Evolutionary conservation across 37 sponge, comb jelly and placozoan genomes (phyloP).

Genomic region (Hormiphora californensis): DNA sequence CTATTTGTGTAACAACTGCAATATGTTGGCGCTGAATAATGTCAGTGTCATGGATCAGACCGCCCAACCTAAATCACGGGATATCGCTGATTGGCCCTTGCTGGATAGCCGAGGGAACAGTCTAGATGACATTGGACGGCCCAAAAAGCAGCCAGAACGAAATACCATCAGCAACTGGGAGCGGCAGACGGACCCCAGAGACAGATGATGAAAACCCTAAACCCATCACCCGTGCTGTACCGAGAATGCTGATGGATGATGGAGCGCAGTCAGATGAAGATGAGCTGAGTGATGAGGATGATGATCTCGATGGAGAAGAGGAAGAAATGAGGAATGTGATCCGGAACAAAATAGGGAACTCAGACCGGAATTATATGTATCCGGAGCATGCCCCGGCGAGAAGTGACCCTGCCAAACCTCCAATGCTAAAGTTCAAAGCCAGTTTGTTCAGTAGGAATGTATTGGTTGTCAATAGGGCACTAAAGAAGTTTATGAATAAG

Average conservation of each 20-base stretch:
- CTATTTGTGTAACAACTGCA: background rate
- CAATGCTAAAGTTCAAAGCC: constrained; percentile 44
- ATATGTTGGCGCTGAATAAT: background rate
- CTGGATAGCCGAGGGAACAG: constrained; percentile 26
- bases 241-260: no score
- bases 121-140: background rate
- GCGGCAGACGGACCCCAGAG: background rate
- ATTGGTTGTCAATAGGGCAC: constrained; percentile 11
- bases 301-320: constrained; percentile 13
- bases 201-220: background rate
- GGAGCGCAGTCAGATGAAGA: no score
- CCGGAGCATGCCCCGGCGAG: background rate
- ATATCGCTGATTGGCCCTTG: background rate
- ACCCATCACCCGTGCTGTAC: no score
- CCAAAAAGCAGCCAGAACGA: background rate
- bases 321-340: constrained; percentile 28
- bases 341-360: constrained; percentile 1
- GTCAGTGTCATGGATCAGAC: background rate
- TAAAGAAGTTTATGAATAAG: constrained; percentile 36
- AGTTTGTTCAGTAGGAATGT: constrained; percentile 39
- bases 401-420: background rate
- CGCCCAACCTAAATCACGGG: background rate
- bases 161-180: background rate
- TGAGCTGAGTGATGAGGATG: no score
- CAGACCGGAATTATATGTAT: background rate